A percentile compares a stretch with the other conserved stretches of the same genome.
Evolutionary conservation across 1,140 invertebrate genomes (phyloP).

Genomic region (Helicoverpa armigera): DNA sequence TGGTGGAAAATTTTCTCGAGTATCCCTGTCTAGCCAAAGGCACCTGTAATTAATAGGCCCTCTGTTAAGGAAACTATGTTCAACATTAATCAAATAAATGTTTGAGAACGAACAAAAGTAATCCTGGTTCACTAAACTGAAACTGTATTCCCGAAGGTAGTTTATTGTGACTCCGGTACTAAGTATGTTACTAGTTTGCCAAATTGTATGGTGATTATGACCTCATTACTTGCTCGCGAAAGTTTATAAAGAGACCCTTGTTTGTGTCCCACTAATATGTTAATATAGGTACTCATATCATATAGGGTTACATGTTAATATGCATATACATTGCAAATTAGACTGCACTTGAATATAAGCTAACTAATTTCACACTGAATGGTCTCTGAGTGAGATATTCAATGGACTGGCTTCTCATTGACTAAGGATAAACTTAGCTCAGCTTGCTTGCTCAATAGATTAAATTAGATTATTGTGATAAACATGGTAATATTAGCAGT

Average conservation of each 20-base stretch:
- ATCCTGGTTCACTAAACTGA: too few relatives aligned
- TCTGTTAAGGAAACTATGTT: too few relatives aligned
- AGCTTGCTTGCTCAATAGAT: not conserved
- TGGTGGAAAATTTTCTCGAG: not conserved
- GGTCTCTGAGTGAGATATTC: constrained; percentile 4
- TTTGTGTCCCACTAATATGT: not conserved
- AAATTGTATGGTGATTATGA: too few relatives aligned
- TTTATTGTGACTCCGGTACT: too few relatives aligned
- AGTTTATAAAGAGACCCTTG: too few relatives aligned
- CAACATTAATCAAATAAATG: too few relatives aligned
- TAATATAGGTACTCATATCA: not conserved
- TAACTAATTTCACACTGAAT: constrained; percentile 17
- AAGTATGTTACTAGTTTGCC: too few relatives aligned
- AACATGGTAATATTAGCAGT: constrained; percentile 2
- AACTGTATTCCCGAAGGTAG: too few relatives aligned
- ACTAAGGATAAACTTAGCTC: constrained; percentile 4
- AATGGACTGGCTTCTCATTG: constrained; percentile 4
- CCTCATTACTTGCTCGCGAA: too few relatives aligned
- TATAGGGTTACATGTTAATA: not conserved
- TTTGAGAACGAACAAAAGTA: too few relatives aligned
- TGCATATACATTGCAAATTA: not conserved
- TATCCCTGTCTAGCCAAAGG: too few relatives aligned
- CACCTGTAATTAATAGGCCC: too few relatives aligned
- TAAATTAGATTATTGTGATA: constrained; percentile 9
- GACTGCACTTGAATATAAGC: constrained; percentile 9